Percentiles rank a stretch among this genome's conserved stretches.
Conservation (phyloP, 1,140 invertebrate genomes). For the Drosophila ambigua region DNA sequence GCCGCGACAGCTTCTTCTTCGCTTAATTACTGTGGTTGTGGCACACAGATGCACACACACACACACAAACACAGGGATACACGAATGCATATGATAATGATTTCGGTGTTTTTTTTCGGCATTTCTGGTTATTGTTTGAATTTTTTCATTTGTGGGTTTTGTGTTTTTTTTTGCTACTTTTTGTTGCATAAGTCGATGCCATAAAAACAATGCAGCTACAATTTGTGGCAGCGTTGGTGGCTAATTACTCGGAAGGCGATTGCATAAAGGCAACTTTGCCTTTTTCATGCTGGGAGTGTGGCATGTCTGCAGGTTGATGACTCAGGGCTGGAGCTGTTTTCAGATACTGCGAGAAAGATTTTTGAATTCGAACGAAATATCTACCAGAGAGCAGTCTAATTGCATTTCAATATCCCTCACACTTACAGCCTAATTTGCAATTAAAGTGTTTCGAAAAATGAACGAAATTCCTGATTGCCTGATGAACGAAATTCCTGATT, state of each 20-base stretch:
- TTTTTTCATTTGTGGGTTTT: constrained; percentile 35
- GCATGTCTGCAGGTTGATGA: constrained; percentile 11
- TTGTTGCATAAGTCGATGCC: constrained; percentile 59
- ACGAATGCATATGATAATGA: constrained; percentile 59
- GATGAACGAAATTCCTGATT: constrained; percentile 2
- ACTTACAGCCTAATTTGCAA: background rate
- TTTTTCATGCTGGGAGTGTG: constrained; percentile 2
- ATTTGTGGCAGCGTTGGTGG: constrained; percentile 61
- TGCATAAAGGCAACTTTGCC: constrained; percentile 36
- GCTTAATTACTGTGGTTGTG: constrained; percentile 51
- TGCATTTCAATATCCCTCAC: background rate
- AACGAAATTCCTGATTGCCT: background rate
- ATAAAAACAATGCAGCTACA: constrained; percentile 58
- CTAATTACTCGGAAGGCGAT: constrained; percentile 45
- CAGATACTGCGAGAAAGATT: background rate
- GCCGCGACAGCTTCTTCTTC: constrained; percentile 61
- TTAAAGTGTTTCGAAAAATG: too few species aligned
- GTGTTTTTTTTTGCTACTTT: constrained; percentile 11
- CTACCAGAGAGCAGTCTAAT: background rate
- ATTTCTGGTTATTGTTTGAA: constrained; percentile 78
- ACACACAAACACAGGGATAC: constrained; percentile 11
- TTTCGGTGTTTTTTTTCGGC: constrained; percentile 40
- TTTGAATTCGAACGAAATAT: too few species aligned
- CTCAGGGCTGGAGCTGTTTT: background rate
- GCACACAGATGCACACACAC: constrained; percentile 24